These are phyloP conservation scores for Carpatolechia fugitivella DNA, from an alignment of 2,888 invertebrate genomes.

Conservation along the genomic window DNA sequence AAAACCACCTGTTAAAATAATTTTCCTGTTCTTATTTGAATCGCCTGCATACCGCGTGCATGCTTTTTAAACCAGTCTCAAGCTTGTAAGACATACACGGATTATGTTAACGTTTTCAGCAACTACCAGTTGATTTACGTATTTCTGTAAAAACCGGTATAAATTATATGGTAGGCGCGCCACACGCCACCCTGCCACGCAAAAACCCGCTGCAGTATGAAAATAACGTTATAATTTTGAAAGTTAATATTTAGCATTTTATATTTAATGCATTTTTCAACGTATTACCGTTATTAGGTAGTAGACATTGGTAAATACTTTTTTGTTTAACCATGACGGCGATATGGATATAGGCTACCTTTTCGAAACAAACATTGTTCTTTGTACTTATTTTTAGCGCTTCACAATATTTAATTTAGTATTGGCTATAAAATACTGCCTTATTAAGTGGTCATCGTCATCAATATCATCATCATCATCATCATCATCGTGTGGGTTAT, in stretches of 20 bases:
- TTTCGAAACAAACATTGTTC: too few relatives aligned
- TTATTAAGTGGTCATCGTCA: too few relatives aligned
- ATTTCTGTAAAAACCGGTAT: constrained; percentile 45
- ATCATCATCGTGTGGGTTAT: too few relatives aligned
- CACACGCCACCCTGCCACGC: constrained; percentile 42
- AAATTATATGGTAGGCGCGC: constrained; percentile 47
- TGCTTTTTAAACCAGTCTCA: neutral
- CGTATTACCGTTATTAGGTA: too few relatives aligned
- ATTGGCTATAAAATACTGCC: too few relatives aligned
- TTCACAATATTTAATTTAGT: too few relatives aligned
- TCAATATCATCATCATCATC: too few relatives aligned
- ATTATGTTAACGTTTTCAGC: constrained; percentile 51
- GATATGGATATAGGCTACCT: too few relatives aligned
- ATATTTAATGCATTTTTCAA: neutral
- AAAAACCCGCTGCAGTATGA: constrained; percentile 22
- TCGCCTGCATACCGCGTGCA: neutral
- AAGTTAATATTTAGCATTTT: neutral
- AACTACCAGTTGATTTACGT: constrained; percentile 60
- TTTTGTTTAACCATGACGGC: too few relatives aligned
- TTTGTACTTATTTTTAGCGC: too few relatives aligned
- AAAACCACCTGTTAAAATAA: too few relatives aligned
- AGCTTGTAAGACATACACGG: constrained; percentile 24
- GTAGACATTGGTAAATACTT: too few relatives aligned
- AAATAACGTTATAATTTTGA: neutral
- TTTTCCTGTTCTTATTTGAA: neutral